A percentile compares a stretch with the other conserved stretches of the same genome.
phyloP scores from a whole-genome alignment of 2,888 invertebrate species.

The Eilema sororculum region DNA sequence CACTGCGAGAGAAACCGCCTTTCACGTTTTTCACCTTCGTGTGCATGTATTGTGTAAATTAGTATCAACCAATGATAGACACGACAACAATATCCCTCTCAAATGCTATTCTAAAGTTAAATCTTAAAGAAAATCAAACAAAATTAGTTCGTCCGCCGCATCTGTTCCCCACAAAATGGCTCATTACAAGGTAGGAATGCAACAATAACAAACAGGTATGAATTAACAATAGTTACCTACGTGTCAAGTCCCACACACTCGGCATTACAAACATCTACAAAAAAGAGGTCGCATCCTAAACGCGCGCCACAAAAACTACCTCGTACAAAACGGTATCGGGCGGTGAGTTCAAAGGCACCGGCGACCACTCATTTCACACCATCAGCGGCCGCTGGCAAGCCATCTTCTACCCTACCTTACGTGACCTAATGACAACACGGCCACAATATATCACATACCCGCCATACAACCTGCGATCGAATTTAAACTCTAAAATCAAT shows the following conservation, averaged over 20 bases:
- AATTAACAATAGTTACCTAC: conserved; percentile 83
- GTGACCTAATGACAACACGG: conserved; percentile 79
- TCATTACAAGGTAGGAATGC: conserved; percentile 63
- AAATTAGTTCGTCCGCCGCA: conserved; percentile 32
- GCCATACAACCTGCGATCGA: conserved; percentile 34
- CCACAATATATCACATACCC: conserved; percentile 52
- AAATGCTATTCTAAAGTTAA: conserved; percentile 19
- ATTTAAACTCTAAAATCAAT: conserved; percentile 49
- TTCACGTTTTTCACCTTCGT: conserved; percentile 21
- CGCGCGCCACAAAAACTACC: conserved; percentile 78
- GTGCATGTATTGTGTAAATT: conserved; percentile 23
- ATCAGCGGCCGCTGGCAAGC: conserved; percentile 65
- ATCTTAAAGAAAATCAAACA: conserved; percentile 53
- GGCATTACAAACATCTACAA: conserved; percentile 84
- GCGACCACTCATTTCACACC: conserved; percentile 82
- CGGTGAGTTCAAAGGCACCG: conserved; percentile 78
- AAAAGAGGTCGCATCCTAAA: conserved; percentile 84
- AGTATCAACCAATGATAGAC: conserved; percentile 16
- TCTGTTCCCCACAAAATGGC: conserved; percentile 52
- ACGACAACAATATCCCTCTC: conserved; percentile 16
- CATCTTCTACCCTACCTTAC: conserved; percentile 67
- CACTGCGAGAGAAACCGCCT: conserved; percentile 38
- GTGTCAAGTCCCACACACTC: conserved; percentile 86
- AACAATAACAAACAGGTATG: conserved; percentile 80
- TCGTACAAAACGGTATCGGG: conserved; percentile 79